A percentile compares a stretch with the other conserved stretches of the same genome.
Evolutionary conservation across 2,797 vertebrate genomes (phyloP).

Genomic region (Pelobates cultripes): DNA sequence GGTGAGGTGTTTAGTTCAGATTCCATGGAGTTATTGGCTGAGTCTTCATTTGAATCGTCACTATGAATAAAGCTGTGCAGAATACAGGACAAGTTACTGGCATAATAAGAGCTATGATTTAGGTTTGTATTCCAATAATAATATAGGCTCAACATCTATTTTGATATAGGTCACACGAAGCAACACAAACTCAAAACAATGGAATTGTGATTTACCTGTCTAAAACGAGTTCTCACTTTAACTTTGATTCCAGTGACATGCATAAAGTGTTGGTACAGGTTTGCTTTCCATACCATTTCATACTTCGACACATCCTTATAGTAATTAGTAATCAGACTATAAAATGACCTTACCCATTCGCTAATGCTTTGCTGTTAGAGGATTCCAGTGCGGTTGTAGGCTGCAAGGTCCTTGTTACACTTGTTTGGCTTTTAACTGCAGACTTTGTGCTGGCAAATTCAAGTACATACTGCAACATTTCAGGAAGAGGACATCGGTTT

Average conservation of each 20-base stretch:
- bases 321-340: not conserved
- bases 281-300: too few relatives aligned
- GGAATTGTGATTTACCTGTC: too few relatives aligned
- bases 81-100: slow-evolving; percentile 8
- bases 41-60: slow-evolving; percentile 52
- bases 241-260: too few relatives aligned
- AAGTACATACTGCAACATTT: slow-evolving; percentile 92
- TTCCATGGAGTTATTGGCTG: slow-evolving; percentile 42
- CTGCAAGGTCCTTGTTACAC: slow-evolving; percentile 25
- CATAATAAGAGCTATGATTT: slow-evolving; percentile 12
- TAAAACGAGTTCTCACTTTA: too few relatives aligned
- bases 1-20: slow-evolving; percentile 46
- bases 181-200: too few relatives aligned
- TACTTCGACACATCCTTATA: too few relatives aligned
- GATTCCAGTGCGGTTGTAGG: slow-evolving; percentile 34
- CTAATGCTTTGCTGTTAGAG: slow-evolving; percentile 62
- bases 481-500: slow-evolving; percentile 84
- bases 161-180: too few relatives aligned
- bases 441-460: slow-evolving; percentile 87
- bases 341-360: slow-evolving; percentile 69
- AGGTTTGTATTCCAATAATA: too few relatives aligned
- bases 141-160: too few relatives aligned
- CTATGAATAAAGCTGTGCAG: not conserved
- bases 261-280: too few relatives aligned
- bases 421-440: slow-evolving; percentile 45